phyloP scores from a whole-genome alignment of 1,140 invertebrate species.

The Aphidius gifuensis region DNA sequence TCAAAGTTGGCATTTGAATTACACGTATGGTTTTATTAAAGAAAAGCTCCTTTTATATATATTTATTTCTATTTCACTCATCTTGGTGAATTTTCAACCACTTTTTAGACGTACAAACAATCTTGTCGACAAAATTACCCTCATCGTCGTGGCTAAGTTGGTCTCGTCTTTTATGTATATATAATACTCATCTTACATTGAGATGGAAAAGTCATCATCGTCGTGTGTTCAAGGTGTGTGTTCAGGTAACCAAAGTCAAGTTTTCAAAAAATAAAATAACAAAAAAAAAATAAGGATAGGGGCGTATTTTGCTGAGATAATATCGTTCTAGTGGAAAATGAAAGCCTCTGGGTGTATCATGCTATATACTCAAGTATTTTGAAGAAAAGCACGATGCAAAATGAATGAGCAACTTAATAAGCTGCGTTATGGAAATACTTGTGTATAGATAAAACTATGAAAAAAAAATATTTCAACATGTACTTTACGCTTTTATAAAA shows the following conservation, averaged over 20 bases:
- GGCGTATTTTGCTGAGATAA: constrained; percentile 9
- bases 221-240: constrained; percentile 4
- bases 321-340: constrained; percentile 40
- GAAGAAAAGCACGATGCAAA: not conserved
- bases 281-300: constrained; percentile 1
- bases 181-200: constrained; percentile 5
- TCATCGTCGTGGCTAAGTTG: constrained; percentile 19
- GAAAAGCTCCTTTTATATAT: not conserved
- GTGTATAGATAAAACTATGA: too few species aligned
- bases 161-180: constrained; percentile 14
- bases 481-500: too few species aligned
- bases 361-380: too few species aligned
- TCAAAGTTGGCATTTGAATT: not conserved
- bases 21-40: not conserved
- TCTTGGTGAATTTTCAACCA: too few species aligned
- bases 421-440: constrained; percentile 21
- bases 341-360: constrained; percentile 25
- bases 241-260: constrained; percentile 4
- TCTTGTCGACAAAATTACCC: constrained; percentile 37
- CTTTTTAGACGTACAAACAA: constrained; percentile 31
- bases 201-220: constrained; percentile 2
- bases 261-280: constrained; percentile 1
- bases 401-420: constrained; percentile 33
- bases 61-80: too few species aligned
- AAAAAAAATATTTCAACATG: too few species aligned